These are phyloP conservation scores for Pygathrix nemaeus DNA, from an alignment of 2,113 vertebrate genomes.

Conservation along the genomic window DNA sequence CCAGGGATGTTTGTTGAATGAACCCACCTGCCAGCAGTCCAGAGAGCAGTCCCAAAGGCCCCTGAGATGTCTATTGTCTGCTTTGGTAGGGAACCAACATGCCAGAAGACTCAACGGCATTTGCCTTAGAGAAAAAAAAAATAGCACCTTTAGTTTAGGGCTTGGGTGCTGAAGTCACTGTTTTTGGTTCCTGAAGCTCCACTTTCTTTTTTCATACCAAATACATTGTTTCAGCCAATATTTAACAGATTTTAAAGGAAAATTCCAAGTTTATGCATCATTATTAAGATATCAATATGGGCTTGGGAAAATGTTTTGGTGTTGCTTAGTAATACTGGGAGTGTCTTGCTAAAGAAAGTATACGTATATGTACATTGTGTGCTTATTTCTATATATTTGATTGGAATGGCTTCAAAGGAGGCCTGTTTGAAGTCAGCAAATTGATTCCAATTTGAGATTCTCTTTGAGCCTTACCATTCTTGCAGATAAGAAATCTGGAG, in stretches of 20 bases:
- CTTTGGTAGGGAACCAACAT: neutral
- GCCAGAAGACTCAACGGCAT: neutral
- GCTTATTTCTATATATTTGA: neutral
- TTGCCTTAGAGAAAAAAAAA: neutral
- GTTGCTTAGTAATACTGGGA: neutral
- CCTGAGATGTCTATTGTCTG: neutral
- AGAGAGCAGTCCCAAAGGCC: neutral
- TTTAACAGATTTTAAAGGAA: neutral
- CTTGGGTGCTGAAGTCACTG: neutral
- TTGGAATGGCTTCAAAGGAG: neutral
- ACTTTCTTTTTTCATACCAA: neutral
- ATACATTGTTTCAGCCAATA: neutral
- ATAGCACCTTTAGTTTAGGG: neutral
- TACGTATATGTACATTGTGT: rapidly evolving
- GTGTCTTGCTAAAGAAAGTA: neutral
- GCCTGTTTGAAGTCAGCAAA: neutral
- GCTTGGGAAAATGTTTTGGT: neutral
- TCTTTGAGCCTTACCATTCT: neutral
- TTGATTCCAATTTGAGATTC: neutral
- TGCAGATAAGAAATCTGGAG: neutral
- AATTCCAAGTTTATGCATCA: neutral
- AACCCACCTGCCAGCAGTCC: neutral
- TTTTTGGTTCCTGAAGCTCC: neutral
- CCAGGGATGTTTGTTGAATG: neutral
- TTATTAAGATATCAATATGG: neutral